Percentiles rank a stretch among this genome's conserved stretches.
Conservation (phyloP, 1,140 invertebrate genomes). For the Glossosoma conforme region DNA sequence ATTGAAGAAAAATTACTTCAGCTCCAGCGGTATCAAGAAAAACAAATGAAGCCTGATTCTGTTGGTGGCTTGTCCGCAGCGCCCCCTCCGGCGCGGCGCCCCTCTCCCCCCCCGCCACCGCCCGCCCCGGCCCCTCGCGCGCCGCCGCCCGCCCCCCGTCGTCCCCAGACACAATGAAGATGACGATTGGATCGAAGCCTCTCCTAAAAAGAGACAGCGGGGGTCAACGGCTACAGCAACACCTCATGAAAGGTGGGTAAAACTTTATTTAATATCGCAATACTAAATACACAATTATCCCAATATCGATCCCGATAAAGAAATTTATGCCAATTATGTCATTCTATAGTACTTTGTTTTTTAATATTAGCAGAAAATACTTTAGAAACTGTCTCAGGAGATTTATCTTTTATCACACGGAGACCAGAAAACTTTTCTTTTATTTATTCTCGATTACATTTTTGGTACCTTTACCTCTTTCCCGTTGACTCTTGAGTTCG, state of each 20-base stretch:
- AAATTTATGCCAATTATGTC: too few relatives aligned
- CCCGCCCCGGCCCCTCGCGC: slow-evolving; percentile 12
- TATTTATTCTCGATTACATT: too few relatives aligned
- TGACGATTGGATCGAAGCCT: slow-evolving; percentile 54
- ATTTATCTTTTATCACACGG: too few relatives aligned
- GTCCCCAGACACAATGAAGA: slow-evolving; percentile 45
- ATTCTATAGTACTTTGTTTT: too few relatives aligned
- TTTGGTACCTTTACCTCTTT: too few relatives aligned
- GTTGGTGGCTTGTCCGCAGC: slow-evolving; percentile 37
- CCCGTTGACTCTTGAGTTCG: too few relatives aligned
- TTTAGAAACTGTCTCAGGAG: too few relatives aligned
- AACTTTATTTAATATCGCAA: background rate
- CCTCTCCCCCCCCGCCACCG: slow-evolving; percentile 25
- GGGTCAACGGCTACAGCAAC: slow-evolving; percentile 18
- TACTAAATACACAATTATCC: too few relatives aligned
- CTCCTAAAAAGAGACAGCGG: slow-evolving; percentile 46
- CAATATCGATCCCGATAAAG: too few relatives aligned
- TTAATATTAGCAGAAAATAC: too few relatives aligned
- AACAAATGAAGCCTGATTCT: slow-evolving; percentile 62
- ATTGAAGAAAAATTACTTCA: slow-evolving; percentile 89
- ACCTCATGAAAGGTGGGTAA: slow-evolving; percentile 11
- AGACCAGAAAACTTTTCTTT: too few relatives aligned
- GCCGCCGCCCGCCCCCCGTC: slow-evolving; percentile 35
- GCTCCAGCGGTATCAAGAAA: slow-evolving; percentile 81
- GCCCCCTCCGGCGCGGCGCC: slow-evolving; percentile 38